These are phyloP conservation scores for Albula goreensis DNA, from an alignment of 2,113 vertebrate species.

Conservation along the genomic window DNA sequence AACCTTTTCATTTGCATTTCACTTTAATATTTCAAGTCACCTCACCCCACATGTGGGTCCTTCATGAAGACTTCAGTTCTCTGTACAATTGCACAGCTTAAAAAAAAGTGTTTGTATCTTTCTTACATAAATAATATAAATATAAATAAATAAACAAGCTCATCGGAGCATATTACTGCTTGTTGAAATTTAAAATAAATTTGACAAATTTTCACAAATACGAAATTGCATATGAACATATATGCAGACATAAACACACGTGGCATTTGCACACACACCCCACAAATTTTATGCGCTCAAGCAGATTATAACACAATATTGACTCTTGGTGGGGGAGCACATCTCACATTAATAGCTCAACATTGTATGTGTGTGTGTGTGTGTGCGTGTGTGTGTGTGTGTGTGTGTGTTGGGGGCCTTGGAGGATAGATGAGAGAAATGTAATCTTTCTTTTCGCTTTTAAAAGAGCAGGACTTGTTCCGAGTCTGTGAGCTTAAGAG, in stretches of 20 bases:
- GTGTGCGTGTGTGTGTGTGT: background rate
- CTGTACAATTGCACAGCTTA: too few species aligned
- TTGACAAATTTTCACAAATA: too few species aligned
- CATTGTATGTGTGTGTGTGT: background rate
- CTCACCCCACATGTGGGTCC: background rate
- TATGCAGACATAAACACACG: background rate
- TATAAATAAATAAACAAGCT: too few species aligned
- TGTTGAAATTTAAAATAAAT: too few species aligned
- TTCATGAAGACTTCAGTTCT: background rate
- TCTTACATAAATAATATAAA: too few species aligned
- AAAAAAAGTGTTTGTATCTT: too few species aligned
- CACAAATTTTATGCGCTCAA: background rate
- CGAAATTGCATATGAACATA: background rate
- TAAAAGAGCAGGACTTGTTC: slow-evolving; percentile 7
- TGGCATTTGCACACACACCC: too few species aligned
- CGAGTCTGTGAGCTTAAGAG: slow-evolving; percentile 1
- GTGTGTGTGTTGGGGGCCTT: background rate
- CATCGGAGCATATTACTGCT: too few species aligned
- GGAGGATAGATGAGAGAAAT: background rate
- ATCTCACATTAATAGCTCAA: too few species aligned
- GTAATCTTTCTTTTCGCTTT: background rate
- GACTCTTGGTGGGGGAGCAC: too few species aligned
- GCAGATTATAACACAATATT: background rate
- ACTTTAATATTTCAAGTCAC: background rate
- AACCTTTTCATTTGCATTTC: background rate